Evolutionary conservation across 2,797 vertebrate genomes (phyloP).

Genomic region (Myiothlypis chrysogaster): DNA sequence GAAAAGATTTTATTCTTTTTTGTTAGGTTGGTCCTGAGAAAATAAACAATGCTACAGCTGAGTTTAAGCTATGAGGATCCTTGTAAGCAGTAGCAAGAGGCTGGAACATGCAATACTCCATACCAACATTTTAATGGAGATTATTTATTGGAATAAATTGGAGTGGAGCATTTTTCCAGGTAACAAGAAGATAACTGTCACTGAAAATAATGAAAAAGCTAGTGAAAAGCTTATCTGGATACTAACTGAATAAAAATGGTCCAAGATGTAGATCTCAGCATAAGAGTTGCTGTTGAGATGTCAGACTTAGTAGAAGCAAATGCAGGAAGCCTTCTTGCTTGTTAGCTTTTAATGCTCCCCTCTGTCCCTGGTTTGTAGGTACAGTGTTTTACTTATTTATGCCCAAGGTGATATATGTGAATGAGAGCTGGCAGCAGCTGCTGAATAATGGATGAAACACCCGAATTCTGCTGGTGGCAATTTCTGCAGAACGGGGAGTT

Average conservation of each 20-base stretch:
- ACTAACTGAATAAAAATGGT: background rate
- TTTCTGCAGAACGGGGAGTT: rapidly evolving
- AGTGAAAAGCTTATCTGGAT: background rate
- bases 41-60: background rate
- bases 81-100: background rate
- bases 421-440: background rate
- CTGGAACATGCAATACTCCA: rapidly evolving
- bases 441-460: constrained; percentile 2
- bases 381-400: constrained; percentile 35
- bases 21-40: background rate
- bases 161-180: background rate
- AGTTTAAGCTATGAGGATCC: background rate
- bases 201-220: background rate
- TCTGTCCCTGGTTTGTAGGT: background rate
- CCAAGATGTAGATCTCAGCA: background rate
- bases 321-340: background rate
- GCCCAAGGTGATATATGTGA: background rate
- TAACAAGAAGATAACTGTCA: background rate
- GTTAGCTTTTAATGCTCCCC: background rate
- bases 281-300: background rate
- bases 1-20: background rate
- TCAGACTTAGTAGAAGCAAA: background rate
- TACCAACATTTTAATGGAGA: background rate
- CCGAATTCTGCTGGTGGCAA: background rate
- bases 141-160: background rate